Evolutionary conservation across 1,140 invertebrate species (phyloP), one percentile per base, ranked within the genome.

Genomic region (Panulirus ornatus): DNA sequence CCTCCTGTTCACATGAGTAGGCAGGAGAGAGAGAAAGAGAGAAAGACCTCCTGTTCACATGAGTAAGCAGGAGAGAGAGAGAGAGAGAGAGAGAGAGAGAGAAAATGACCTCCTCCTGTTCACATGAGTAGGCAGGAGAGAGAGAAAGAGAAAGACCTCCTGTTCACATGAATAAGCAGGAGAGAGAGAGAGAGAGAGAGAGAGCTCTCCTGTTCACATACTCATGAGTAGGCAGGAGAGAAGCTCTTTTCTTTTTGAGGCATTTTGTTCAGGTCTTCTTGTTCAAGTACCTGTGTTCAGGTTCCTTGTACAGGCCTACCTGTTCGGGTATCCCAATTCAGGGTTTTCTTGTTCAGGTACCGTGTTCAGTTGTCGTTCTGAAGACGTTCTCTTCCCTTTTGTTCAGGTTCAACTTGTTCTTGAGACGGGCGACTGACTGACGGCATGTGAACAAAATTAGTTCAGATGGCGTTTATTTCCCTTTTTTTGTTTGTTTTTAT

Each of bases 331-430:
- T 40, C 42, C 38, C 40, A 47, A 88, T 70, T 88, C 63, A 85
- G 83, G n/a, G 70, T 85, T 27, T 47, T 75, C 42, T 71, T 73
- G 51, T 73, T 75, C 83, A 85, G 83, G 83, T 36, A 83, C 58
- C 81, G 51, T 83, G 81, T 83, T 66, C 54, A 83, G 40, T 81
- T 81, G 44, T 81, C 54, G 63, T 16, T 83, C 73, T 76, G 73
- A n/a, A 76, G 73, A 42, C 44, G 34, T n/a, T 66, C 58, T 8
- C n/a, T n/a, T n/a, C n/a, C n/a, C 70, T 73, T 73, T 51, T 58
- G 78, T 34, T 36, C 78, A 58, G 47, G 78, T 58, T 27, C 19
- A n/a, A 22, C 30, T 27, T 81, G 78, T 81, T 54, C 78, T 36
- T 51, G 30, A 19, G 70, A n/a, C 27, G 3, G 58, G n/a, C 0